Conservation (phyloP, 2,888 invertebrate species). For the Hololepta plana region DNA sequence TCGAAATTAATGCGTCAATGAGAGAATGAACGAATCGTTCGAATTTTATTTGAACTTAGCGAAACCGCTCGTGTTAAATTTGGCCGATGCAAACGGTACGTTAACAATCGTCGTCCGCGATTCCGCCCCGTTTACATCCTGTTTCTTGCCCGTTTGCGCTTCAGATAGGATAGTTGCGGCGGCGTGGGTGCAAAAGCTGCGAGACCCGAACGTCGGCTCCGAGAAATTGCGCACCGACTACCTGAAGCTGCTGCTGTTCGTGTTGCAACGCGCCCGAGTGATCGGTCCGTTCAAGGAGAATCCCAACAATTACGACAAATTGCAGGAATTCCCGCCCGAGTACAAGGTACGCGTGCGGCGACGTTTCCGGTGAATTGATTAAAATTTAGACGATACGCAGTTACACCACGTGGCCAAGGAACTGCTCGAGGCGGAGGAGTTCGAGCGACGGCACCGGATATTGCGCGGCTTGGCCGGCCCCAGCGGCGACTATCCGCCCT, state of each 20-base stretch:
- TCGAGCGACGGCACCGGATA: slow-evolving; percentile 12
- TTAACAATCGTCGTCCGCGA: slow-evolving; percentile 1
- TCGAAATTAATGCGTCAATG: slow-evolving; percentile 4
- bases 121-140: background rate
- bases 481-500: slow-evolving; percentile 19
- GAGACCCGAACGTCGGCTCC: slow-evolving; percentile 15
- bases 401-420: slow-evolving; percentile 22
- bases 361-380: background rate
- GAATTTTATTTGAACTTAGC: slow-evolving; percentile 27
- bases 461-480: slow-evolving; percentile 14
- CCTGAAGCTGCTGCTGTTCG: slow-evolving; percentile 27
- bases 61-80: slow-evolving; percentile 25
- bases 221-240: slow-evolving; percentile 23
- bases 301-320: slow-evolving; percentile 18
- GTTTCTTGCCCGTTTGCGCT: slow-evolving; percentile 2
- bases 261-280: slow-evolving; percentile 24
- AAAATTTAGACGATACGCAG: no score
- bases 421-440: slow-evolving; percentile 18
- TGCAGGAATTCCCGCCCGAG: slow-evolving; percentile 19
- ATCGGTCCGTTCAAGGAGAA: slow-evolving; percentile 25
- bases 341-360: slow-evolving; percentile 14
- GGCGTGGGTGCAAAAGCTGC: slow-evolving; percentile 27
- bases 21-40: slow-evolving; percentile 16
- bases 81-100: slow-evolving; percentile 24
- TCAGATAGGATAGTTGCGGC: slow-evolving; percentile 26